Percentiles rank a stretch among this genome's conserved stretches.
Evolutionary conservation across 2,888 invertebrate species (phyloP).

Genomic region (Hipparchia semele): DNA sequence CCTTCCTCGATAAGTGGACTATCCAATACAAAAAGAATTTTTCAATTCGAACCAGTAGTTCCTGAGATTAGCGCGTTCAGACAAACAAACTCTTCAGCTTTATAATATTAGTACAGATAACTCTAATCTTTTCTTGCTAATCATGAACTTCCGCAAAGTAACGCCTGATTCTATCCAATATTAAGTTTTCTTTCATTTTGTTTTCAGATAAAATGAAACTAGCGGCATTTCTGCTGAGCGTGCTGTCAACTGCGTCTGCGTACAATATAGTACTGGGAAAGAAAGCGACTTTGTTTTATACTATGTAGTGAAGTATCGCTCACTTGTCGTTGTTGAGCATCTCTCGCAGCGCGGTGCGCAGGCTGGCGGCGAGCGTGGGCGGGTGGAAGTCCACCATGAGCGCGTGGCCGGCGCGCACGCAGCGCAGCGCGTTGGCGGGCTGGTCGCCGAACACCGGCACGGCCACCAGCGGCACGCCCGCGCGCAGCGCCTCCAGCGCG

Average conservation of each 20-base stretch:
- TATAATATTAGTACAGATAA: too few relatives aligned
- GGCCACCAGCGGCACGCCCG: slow-evolving; percentile 63
- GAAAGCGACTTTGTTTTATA: too few relatives aligned
- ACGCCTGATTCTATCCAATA: background rate
- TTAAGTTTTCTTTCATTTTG: background rate
- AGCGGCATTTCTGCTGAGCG: slow-evolving; percentile 34
- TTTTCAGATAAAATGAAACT: slow-evolving; percentile 31
- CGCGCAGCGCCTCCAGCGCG: slow-evolving; percentile 48
- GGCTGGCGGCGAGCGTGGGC: slow-evolving; percentile 46
- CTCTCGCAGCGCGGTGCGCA: slow-evolving; percentile 49
- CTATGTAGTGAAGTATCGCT: slow-evolving; percentile 20
- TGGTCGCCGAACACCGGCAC: slow-evolving; percentile 67
- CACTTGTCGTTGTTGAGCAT: slow-evolving; percentile 56
- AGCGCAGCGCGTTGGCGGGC: slow-evolving; percentile 55
- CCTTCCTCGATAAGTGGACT: too few relatives aligned
- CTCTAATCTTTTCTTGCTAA: too few relatives aligned
- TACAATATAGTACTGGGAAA: too few relatives aligned
- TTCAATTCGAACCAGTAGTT: too few relatives aligned
- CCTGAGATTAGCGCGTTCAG: too few relatives aligned
- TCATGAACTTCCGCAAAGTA: too few relatives aligned
- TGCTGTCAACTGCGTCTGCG: slow-evolving; percentile 36
- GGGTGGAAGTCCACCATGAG: slow-evolving; percentile 45
- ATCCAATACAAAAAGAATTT: too few relatives aligned
- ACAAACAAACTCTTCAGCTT: too few relatives aligned
- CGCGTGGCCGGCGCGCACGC: slow-evolving; percentile 51